Conservation (phyloP, 2,888 invertebrate genomes). For the Leptarthrus brevirostris region DNA sequence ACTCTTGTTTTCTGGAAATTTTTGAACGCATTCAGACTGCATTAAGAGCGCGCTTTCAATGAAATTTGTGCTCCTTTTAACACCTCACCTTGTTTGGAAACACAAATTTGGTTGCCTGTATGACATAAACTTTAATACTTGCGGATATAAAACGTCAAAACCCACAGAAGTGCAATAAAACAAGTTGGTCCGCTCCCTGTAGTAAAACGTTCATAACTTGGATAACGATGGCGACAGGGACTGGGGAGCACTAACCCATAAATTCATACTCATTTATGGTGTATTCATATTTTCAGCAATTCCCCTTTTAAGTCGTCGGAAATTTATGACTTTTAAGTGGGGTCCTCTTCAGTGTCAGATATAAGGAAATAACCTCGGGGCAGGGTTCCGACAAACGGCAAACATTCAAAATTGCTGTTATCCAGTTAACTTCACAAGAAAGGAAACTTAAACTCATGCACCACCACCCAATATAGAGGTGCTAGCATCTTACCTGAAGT, state of each 20-base stretch:
- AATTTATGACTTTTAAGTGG: constrained; percentile 17
- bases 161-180: background rate
- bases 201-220: background rate
- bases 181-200: background rate
- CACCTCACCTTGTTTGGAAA: no score
- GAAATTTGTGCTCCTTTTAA: no score
- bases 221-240: background rate
- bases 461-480: background rate
- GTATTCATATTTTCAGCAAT: constrained; percentile 42
- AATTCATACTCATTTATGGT: constrained; percentile 37
- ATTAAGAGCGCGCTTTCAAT: no score
- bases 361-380: constrained; percentile 20
- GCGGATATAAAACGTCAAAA: constrained; percentile 1
- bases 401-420: background rate
- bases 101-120: no score
- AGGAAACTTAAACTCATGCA: constrained; percentile 5
- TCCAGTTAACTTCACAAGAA: background rate
- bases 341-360: constrained; percentile 1
- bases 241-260: constrained; percentile 17
- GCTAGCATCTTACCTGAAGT: background rate
- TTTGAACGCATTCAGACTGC: no score
- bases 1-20: no score
- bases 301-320: background rate
- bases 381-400: background rate
- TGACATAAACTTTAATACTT: no score